These are phyloP conservation scores for Pristionchus entomophagus DNA, from an alignment of 2,888 invertebrate genomes.

Conservation along the genomic window DNA sequence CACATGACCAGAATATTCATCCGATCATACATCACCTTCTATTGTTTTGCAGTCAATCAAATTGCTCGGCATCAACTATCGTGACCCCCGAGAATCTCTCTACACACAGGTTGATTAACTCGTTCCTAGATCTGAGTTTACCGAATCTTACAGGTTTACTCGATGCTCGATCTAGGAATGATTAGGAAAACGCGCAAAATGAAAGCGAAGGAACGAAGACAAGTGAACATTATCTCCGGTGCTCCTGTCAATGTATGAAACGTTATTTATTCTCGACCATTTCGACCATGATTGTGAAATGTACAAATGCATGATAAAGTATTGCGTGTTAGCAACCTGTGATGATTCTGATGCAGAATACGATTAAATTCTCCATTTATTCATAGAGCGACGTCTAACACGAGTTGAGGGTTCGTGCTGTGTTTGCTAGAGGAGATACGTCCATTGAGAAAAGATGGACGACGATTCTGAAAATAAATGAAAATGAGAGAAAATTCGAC, in stretches of 20 bases:
- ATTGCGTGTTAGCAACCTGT: background rate
- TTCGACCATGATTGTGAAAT: background rate
- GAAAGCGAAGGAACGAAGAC: slow-evolving; percentile 7
- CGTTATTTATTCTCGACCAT: background rate
- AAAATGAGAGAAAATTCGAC: too few relatives aligned
- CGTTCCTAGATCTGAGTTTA: background rate
- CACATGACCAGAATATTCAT: too few relatives aligned
- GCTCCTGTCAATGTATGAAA: background rate
- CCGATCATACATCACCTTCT: background rate
- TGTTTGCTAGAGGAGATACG: slow-evolving; percentile 3
- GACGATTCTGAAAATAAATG: background rate
- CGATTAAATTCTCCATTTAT: background rate
- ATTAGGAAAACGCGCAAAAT: slow-evolving; percentile 16
- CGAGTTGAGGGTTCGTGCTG: background rate
- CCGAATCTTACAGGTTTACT: slow-evolving; percentile 5
- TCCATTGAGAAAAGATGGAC: background rate
- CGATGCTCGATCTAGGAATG: slow-evolving; percentile 40
- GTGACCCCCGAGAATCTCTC: slow-evolving; percentile 38
- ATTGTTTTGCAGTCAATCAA: slow-evolving; percentile 14
- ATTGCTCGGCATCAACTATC: slow-evolving; percentile 20
- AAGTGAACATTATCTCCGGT: slow-evolving; percentile 2
- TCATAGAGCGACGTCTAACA: background rate
- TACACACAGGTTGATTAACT: slow-evolving; percentile 46
- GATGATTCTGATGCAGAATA: slow-evolving; percentile 6
- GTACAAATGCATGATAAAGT: background rate